Base-by-base conservation (phyloP, 2,888 invertebrate species). In the Hypsopygia costalis region DNA sequence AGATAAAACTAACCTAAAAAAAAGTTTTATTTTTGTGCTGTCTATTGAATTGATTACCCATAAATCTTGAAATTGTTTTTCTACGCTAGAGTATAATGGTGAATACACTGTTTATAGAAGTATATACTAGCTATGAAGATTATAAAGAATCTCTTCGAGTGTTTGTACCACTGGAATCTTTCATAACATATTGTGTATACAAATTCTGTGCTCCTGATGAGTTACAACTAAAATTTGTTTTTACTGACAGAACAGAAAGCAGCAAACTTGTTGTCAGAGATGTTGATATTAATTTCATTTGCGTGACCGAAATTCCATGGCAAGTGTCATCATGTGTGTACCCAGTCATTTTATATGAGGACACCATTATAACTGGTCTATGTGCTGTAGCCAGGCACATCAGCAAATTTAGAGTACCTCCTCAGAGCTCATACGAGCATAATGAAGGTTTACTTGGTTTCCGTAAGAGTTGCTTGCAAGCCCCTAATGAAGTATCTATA, bases 401-500 rank as follows among this genome's bases (percentile, higher is more conserved):
- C 22, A 69, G 73, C 46, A 72, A 74, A 45, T 64, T 64, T 40
- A 70, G 63, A 36, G 50, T 55, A 5, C 40, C 51, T 6, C 28
- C 47, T 0, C 49, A 39, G 4, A 55, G 63, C 29, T 7, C 42
- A 1, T 53, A 63, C 11, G 86, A 83, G 51, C 80, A 82, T 36
- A 83, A 83, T 32, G 83, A 88, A 36, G 79, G 87, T 11, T 74
- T 96, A 30, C 82, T 97, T 8, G 96, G 97, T 0, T 97, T 96
- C 63, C 92, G 95, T 45, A 92, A 91, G 46, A 92, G 94, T 38
- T 96, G 96, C 62, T 82, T 97, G 8, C 90, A 94, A 58, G 94
- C 96, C 1, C 95, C 96, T 38, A 93, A 95, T 16, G 97, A 97
- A 80, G 91, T 92, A 6, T 96, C 97, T 6, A 89, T 95, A 28